Percentiles rank a stretch among this genome's conserved stretches.
phyloP scores from a whole-genome alignment of 2,113 vertebrate genomes.

The Smithornis capensis region DNA sequence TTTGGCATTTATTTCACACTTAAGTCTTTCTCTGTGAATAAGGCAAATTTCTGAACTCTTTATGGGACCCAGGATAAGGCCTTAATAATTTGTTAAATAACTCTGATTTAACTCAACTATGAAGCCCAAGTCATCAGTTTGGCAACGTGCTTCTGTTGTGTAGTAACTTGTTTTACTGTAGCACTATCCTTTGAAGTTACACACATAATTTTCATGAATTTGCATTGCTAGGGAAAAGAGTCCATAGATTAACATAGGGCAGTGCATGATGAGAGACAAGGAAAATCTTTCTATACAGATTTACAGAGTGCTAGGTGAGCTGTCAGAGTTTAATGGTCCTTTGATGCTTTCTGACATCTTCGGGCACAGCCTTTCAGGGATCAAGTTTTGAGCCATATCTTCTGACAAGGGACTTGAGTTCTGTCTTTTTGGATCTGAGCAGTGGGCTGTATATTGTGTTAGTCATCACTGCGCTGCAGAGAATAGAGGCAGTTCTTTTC shows the following conservation, averaged over 20 bases:
- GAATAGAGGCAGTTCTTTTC: neutral
- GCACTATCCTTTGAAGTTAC: neutral
- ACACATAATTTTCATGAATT: neutral
- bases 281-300: neutral
- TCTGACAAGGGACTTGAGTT: neutral
- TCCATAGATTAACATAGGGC: neutral
- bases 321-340: neutral
- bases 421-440: neutral
- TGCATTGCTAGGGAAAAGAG: neutral
- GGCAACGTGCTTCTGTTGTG: neutral
- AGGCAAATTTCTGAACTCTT: neutral
- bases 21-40: neutral
- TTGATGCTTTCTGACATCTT: neutral
- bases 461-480: neutral
- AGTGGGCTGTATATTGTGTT: neutral
- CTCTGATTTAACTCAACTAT: neutral
- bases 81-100: slow-evolving; percentile 1
- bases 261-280: neutral
- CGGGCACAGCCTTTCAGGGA: neutral
- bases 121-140: neutral
- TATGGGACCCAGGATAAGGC: neutral
- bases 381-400: neutral
- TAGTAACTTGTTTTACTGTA: neutral
- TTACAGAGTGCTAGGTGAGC: neutral
- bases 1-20: slow-evolving; percentile 13